phyloP scores from a whole-genome alignment of 2,888 invertebrate species.

The Scrobipalpa costella region DNA sequence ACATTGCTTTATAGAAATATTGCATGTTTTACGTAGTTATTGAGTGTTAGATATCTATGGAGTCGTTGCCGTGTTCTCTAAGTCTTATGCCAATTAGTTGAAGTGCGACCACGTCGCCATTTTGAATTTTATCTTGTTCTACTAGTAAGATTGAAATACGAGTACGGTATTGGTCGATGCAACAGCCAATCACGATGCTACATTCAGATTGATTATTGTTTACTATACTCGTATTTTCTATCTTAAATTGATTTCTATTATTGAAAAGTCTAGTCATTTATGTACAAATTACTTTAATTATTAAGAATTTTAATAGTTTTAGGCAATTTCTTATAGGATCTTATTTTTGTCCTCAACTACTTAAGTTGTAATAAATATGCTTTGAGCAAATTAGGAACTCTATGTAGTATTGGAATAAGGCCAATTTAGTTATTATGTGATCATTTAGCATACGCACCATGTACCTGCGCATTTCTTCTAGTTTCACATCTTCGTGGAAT shows the following conservation, averaged over 20 bases:
- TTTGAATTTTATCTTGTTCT: slow-evolving; percentile 26
- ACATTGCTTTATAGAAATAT: neutral
- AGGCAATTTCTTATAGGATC: neutral
- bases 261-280: slow-evolving; percentile 9
- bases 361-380: neutral
- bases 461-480: slow-evolving; percentile 13
- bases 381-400: neutral
- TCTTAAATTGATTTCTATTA: neutral
- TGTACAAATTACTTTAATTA: slow-evolving; percentile 2
- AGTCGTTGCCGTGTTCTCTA: slow-evolving; percentile 44
- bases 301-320: neutral
- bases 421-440: slow-evolving; percentile 14
- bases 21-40: slow-evolving; percentile 12
- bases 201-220: neutral
- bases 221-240: neutral
- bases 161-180: neutral
- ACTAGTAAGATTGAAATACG: neutral
- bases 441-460: slow-evolving; percentile 5
- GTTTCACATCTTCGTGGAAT: neutral
- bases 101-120: slow-evolving; percentile 36
- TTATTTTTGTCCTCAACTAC: neutral
- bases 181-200: neutral
- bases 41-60: slow-evolving; percentile 32
- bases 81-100: slow-evolving; percentile 47
- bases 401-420: slow-evolving; percentile 2